Evolutionary conservation across 2,113 vertebrate species (phyloP), one percentile per base, ranked within the genome.

Genomic region (Nothocercus julius): DNA sequence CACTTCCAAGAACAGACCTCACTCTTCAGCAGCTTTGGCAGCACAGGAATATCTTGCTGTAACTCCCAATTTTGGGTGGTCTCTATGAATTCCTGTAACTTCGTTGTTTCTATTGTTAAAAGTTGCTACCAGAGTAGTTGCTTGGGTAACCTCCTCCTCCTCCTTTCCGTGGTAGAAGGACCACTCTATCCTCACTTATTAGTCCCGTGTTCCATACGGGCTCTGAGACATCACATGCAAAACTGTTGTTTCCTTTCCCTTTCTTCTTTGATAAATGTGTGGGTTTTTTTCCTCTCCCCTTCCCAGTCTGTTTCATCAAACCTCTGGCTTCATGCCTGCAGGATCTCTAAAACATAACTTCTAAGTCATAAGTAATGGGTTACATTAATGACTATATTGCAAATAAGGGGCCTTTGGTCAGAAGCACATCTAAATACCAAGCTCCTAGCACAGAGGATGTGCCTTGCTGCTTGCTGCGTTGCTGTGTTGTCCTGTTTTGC

Each of bases 191-290:
- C 51, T 44, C 49, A 4, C n/a, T 62, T 59, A 6, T 27, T 82
- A 75, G 24, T 75, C 56, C 45, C 8, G 2, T 38, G 32, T 80
- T 88, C 19, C 40, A 0, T 73, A 64, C 0, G 0, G 58, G 18
- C 51, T 30, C 17, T 1, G 7, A 86, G 44, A 63, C 67, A 87
- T 87, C 30, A 44, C 11, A 21, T 1, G 0, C 32, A 44, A 81
- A 38, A 8, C 47, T 90, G 54, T 69, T 25, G 5, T 73, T 87
- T 94, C 24, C 18, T 81, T 89, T 89, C 47, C 8, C 28, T 54
- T 28, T 81, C 34, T 36, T 74, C 51, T 70, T 66, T 86, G 24
- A 66, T 74, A 61, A 73, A 30, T 77, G 4, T 58, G 25, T 51
- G 36, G 36, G 36, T 36, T 51, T 6, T 51, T 51, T 47, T 47